These are phyloP conservation scores for Chymomyza amoena DNA, from an alignment of 2,888 invertebrate species.

Conservation along the genomic window DNA sequence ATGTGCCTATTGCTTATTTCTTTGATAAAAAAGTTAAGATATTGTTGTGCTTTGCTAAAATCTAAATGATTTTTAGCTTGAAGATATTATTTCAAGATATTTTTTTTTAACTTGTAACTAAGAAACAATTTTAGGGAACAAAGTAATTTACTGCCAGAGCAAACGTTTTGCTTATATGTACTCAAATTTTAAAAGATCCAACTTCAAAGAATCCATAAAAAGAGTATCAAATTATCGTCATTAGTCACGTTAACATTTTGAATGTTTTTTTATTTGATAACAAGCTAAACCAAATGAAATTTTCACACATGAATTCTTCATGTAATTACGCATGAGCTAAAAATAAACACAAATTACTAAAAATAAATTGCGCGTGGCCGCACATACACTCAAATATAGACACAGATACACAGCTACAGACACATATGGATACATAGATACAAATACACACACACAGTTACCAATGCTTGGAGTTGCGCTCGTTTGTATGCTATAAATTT, in stretches of 20 bases:
- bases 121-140: too few relatives aligned
- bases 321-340: constrained; percentile 60
- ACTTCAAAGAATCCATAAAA: not conserved
- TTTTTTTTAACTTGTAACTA: too few relatives aligned
- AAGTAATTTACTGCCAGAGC: too few relatives aligned
- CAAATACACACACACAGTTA: not conserved
- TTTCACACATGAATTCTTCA: constrained; percentile 58
- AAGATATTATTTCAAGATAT: too few relatives aligned
- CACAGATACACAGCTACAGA: constrained; percentile 4
- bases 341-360: constrained; percentile 48
- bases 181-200: too few relatives aligned
- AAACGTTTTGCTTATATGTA: too few relatives aligned
- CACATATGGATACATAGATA: not conserved
- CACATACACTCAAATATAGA: constrained; percentile 18
- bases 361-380: constrained; percentile 43
- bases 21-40: too few relatives aligned
- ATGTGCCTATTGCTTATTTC: too few relatives aligned
- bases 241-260: constrained; percentile 9
- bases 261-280: constrained; percentile 32
- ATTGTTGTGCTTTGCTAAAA: too few relatives aligned
- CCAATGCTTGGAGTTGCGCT: constrained; percentile 7
- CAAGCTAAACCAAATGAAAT: constrained; percentile 32
- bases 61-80: too few relatives aligned
- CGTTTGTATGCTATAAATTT: constrained; percentile 32
- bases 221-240: not conserved